These are phyloP conservation scores for Phalera bucephala DNA, from an alignment of 2,888 invertebrate species.

Conservation along the genomic window DNA sequence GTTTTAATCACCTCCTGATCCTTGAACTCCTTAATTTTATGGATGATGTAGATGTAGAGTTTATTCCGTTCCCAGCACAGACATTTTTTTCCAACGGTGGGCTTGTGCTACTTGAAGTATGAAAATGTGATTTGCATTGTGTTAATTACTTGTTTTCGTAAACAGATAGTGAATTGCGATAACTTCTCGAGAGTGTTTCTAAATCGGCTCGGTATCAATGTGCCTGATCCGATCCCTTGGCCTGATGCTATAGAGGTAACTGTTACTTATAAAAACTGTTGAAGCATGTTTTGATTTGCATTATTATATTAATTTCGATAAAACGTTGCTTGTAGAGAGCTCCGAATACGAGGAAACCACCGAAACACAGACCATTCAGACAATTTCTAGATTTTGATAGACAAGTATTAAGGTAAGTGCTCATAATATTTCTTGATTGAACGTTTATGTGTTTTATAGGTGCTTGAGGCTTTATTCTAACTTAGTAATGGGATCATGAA, in stretches of 20 bases:
- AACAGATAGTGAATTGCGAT: slow-evolving; percentile 92
- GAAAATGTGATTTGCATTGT: no score
- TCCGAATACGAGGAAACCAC: slow-evolving; percentile 41
- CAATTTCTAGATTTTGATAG: slow-evolving; percentile 93
- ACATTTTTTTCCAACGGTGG: no score
- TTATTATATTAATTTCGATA: slow-evolving; percentile 2
- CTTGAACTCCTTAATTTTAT: no score
- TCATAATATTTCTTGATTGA: no score
- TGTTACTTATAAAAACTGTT: slow-evolving; percentile 7
- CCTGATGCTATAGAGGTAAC: slow-evolving; percentile 67
- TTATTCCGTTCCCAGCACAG: no score
- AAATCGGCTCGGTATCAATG: slow-evolving; percentile 91
- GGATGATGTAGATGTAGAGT: no score
- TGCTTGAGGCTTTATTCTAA: no score
- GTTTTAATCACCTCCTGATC: no score
- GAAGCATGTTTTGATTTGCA: no score
- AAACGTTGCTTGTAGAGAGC: slow-evolving; percentile 52
- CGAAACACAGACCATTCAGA: slow-evolving; percentile 85
- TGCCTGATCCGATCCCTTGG: slow-evolving; percentile 85
- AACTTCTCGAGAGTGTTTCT: slow-evolving; percentile 93
- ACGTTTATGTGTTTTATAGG: no score
- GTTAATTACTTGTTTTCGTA: not conserved
- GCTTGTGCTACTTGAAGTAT: no score
- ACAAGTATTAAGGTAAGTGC: slow-evolving; percentile 77
- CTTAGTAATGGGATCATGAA: no score